phyloP scores from a whole-genome alignment of 2,888 invertebrate genomes.

The Ophioninae sp. region DNA sequence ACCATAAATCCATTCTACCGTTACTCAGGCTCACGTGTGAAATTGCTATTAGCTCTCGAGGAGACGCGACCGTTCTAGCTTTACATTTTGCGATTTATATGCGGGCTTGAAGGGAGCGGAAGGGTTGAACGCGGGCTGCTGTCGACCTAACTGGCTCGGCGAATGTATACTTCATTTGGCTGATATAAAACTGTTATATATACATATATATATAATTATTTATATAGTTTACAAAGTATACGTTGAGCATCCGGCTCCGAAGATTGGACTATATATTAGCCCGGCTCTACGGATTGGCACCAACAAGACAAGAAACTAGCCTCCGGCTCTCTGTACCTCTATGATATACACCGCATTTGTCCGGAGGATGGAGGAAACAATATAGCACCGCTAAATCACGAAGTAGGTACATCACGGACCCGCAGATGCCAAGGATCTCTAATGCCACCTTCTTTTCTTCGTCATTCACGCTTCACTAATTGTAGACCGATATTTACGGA shows the following conservation, averaged over 20 bases:
- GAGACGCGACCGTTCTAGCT: slow-evolving; percentile 63
- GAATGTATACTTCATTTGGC: not conserved
- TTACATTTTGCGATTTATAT: slow-evolving; percentile 21
- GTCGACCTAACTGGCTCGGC: slow-evolving; percentile 23
- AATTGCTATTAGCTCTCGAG: slow-evolving; percentile 71
- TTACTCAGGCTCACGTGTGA: slow-evolving; percentile 68
- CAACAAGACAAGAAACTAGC: slow-evolving; percentile 38
- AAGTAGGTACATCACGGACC: not conserved
- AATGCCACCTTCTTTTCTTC: not conserved
- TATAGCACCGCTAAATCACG: slow-evolving; percentile 11
- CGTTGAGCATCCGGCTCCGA: slow-evolving; percentile 41
- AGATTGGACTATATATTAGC: slow-evolving; percentile 30
- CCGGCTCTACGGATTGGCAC: slow-evolving; percentile 27
- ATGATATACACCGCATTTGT: slow-evolving; percentile 23
- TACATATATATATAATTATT: not conserved
- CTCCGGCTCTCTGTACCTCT: slow-evolving; percentile 22
- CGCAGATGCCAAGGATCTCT: not conserved
- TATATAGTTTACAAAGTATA: slow-evolving; percentile 8
- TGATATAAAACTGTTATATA: not conserved
- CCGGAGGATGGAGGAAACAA: slow-evolving; percentile 13
- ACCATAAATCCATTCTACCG: slow-evolving; percentile 70
- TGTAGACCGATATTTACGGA: not conserved
- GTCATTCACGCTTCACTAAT: not conserved
- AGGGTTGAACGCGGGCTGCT: slow-evolving; percentile 8
- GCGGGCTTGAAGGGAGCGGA: not conserved